Evolutionary conservation across 37 sponge, comb jelly and placozoan species (phyloP).

Genomic region (Geodia barretti): DNA sequence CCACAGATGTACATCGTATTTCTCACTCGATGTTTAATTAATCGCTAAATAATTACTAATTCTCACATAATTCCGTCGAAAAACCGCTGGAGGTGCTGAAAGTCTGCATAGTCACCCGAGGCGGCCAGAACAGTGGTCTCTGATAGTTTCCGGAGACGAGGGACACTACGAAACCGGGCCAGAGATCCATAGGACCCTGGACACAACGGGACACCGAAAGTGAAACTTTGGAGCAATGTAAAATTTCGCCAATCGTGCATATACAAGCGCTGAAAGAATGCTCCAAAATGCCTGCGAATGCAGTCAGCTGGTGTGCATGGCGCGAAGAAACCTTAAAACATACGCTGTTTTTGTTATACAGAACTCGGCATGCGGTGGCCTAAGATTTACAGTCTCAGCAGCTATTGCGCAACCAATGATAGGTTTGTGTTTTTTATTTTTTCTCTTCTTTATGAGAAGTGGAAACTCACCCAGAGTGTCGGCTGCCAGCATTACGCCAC

Average conservation of each 20-base stretch:
- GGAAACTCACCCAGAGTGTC: conserved; percentile 89
- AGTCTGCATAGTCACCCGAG: conserved; percentile 88
- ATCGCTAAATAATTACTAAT: conserved; percentile 25
- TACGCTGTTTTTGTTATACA: too few relatives aligned
- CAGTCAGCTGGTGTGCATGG: too few relatives aligned
- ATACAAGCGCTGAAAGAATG: too few relatives aligned
- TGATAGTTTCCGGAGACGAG: conserved; percentile 78
- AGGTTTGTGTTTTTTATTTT: too few relatives aligned
- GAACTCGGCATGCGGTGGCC: too few relatives aligned
- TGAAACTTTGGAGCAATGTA: not conserved
- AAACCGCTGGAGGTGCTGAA: not conserved
- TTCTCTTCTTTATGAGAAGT: too few relatives aligned
- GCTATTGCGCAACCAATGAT: too few relatives aligned
- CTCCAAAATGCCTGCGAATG: too few relatives aligned
- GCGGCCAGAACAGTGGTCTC: conserved; percentile 81
- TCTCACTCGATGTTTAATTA: conserved; percentile 34
- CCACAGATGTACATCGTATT: not conserved
- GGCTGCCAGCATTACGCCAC: conserved; percentile 92
- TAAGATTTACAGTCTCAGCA: too few relatives aligned
- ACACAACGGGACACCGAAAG: not conserved
- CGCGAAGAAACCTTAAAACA: too few relatives aligned
- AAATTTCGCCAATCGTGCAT: too few relatives aligned
- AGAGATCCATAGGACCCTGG: conserved; percentile 94
- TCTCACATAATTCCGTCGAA: not conserved
- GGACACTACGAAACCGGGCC: conserved; percentile 81